Evolutionary conservation across 53 echinoderm and acorn worm species (phyloP).

Genomic region (Antedon mediterranea): DNA sequence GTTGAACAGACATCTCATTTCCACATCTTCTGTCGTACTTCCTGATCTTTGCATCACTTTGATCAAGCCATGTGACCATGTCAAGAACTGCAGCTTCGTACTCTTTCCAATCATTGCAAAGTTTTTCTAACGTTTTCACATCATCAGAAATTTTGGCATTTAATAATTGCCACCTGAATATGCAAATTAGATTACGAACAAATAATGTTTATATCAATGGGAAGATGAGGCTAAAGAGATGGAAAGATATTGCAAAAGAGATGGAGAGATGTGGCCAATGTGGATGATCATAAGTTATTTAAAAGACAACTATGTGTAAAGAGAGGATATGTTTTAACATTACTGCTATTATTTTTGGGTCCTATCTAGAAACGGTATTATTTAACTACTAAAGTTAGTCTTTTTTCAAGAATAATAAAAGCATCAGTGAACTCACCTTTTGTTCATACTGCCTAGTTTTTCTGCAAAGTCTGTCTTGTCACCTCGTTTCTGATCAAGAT

Average conservation of each 20-base stretch:
- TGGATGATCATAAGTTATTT: too few species aligned
- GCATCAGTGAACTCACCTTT: slow-evolving; percentile 18
- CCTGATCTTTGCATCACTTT: slow-evolving; percentile 50
- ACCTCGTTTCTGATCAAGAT: slow-evolving; percentile 48
- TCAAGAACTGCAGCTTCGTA: slow-evolving; percentile 44
- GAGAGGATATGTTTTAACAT: too few species aligned
- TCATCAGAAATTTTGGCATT: slow-evolving; percentile 50
- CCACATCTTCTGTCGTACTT: slow-evolving; percentile 58
- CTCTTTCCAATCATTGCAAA: slow-evolving; percentile 60
- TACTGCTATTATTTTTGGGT: too few species aligned
- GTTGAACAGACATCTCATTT: slow-evolving; percentile 55
- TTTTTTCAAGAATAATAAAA: neutral
- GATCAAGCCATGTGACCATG: slow-evolving; percentile 28
- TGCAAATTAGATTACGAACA: too few species aligned
- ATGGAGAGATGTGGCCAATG: too few species aligned
- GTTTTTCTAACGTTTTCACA: slow-evolving; percentile 47
- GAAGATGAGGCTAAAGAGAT: too few species aligned
- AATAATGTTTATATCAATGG: too few species aligned
- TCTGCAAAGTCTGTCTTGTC: slow-evolving; percentile 98
- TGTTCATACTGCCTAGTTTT: slow-evolving; percentile 78
- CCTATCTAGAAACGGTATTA: too few species aligned
- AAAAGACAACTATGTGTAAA: too few species aligned
- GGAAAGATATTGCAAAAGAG: too few species aligned
- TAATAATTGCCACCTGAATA: slow-evolving; percentile 7
- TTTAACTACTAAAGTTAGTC: too few species aligned